Conservation (phyloP, 2,113 vertebrate genomes). For the Gallinago jamesoni region DNA sequence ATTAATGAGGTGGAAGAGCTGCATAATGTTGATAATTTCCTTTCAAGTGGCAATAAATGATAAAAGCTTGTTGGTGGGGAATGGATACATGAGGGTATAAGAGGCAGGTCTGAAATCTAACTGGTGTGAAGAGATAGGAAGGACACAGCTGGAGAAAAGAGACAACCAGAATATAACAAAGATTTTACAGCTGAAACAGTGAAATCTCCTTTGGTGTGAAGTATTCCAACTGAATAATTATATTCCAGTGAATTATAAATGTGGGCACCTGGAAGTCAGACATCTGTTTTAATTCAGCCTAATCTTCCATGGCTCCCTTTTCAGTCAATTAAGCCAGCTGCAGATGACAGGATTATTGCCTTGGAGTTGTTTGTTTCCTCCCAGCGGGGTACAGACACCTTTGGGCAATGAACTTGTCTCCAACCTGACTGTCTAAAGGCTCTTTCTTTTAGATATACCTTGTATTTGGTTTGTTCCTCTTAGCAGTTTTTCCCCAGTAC, state of each 20-base stretch:
- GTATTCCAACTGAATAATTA: not conserved
- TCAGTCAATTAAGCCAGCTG: not conserved
- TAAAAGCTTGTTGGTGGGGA: not conserved
- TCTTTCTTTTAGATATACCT: not conserved
- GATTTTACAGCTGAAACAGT: not conserved
- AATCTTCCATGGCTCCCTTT: not conserved
- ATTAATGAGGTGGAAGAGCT: constrained; percentile 18
- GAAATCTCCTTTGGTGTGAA: not conserved
- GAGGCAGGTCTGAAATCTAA: not conserved
- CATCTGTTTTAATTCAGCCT: not conserved
- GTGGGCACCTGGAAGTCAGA: not conserved
- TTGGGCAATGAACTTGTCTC: not conserved
- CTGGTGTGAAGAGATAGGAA: not conserved
- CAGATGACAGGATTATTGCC: not conserved
- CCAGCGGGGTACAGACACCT: not conserved
- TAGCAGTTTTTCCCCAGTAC: not conserved
- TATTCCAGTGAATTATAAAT: not conserved
- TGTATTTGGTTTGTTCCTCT: not conserved
- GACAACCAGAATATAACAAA: not conserved
- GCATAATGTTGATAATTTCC: not conserved
- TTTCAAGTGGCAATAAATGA: not conserved
- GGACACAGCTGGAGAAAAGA: not conserved
- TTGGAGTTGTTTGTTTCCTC: not conserved
- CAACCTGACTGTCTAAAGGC: not conserved
- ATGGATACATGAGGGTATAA: not conserved